These are phyloP conservation scores for Babyrousa celebensis DNA, from an alignment of 2,797 vertebrate species.

Conservation along the genomic window DNA sequence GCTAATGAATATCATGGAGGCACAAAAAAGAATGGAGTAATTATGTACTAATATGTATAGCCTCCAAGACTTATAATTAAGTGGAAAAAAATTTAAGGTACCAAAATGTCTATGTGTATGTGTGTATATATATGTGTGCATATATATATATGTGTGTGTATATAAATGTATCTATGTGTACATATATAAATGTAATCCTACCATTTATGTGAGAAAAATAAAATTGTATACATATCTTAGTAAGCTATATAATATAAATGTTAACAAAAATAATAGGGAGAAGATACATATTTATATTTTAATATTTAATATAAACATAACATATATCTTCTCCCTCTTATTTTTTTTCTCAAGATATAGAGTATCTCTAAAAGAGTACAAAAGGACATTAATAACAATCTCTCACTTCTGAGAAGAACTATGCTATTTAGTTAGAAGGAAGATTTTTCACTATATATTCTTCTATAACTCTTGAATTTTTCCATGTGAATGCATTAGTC, in stretches of 20 bases:
- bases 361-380: neutral
- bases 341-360: neutral
- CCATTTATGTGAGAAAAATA: neutral
- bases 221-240: neutral
- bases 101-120: neutral
- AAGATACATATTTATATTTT: neutral
- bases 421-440: neutral
- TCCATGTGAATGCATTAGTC: neutral
- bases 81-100: neutral
- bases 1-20: neutral
- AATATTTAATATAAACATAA: neutral
- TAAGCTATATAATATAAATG: neutral
- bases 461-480: constrained; percentile 61
- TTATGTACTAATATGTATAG: neutral
- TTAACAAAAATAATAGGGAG: neutral
- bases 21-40: neutral
- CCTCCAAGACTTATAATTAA: constrained; percentile 16
- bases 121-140: too few relatives aligned
- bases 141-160: neutral
- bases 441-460: constrained; percentile 19
- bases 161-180: neutral
- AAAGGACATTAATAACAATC: neutral
- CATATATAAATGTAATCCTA: neutral
- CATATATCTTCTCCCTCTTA: neutral
- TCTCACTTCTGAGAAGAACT: constrained; percentile 27